A percentile compares a stretch with the other conserved stretches of the same genome.
Evolutionary conservation across 2,888 invertebrate species (phyloP).

Genomic region (Eumerus sabulonum): DNA sequence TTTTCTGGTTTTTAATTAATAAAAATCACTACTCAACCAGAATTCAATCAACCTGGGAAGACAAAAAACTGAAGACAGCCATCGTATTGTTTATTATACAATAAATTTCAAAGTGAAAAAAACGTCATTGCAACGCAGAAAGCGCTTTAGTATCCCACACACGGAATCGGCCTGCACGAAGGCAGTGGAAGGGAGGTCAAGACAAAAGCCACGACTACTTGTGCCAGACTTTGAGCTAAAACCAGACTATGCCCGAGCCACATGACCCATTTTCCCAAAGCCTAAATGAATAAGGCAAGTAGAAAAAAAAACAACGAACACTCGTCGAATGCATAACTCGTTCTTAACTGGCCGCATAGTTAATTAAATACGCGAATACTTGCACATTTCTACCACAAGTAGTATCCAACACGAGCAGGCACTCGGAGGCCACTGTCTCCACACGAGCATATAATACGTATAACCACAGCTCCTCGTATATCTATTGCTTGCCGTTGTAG

Average conservation of each 20-base stretch:
- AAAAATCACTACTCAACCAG: not conserved
- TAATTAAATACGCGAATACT: constrained; percentile 55
- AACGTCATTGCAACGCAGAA: not conserved
- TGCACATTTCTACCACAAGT: no score
- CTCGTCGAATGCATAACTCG: constrained; percentile 62
- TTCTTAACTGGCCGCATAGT: constrained; percentile 45
- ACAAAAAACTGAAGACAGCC: no score
- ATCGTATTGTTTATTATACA: constrained; percentile 26
- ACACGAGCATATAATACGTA: no score
- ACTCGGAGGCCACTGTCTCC: no score
- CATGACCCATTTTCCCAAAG: constrained; percentile 54
- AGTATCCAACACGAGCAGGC: not conserved
- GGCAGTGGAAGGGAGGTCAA: constrained; percentile 41
- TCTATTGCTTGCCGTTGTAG: no score
- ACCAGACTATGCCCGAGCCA: constrained; percentile 47
- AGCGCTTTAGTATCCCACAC: constrained; percentile 35
- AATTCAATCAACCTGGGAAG: not conserved
- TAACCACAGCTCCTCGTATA: no score
- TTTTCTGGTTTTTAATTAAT: not conserved
- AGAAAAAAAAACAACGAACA: constrained; percentile 39
- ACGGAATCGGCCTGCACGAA: constrained; percentile 11
- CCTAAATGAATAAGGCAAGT: constrained; percentile 17
- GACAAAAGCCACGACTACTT: constrained; percentile 6
- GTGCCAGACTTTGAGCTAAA: constrained; percentile 23
- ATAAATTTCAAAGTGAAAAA: constrained; percentile 38